phyloP scores from a whole-genome alignment of 37 sponge, comb jelly and placozoan genomes.

The Crambe crambe region DNA sequence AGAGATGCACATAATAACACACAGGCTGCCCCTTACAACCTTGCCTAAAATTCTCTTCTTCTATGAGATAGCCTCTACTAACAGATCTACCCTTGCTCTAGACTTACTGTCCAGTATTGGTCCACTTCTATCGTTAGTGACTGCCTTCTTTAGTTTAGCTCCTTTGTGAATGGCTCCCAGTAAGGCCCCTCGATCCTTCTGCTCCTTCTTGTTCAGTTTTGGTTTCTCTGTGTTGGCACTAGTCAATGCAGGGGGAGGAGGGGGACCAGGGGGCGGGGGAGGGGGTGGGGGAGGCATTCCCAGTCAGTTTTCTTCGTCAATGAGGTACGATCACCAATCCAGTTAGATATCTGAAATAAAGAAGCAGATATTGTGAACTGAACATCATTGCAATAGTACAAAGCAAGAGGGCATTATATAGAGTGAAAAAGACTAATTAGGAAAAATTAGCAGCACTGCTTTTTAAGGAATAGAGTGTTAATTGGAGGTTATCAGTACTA shows the following conservation, averaged over 20 bases:
- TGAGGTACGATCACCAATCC: neutral
- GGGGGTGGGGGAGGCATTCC: slow-evolving; percentile 76
- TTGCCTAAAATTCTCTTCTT: too few species aligned
- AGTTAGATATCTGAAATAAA: neutral
- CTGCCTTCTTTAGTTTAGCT: slow-evolving; percentile 76
- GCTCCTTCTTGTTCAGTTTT: slow-evolving; percentile 62
- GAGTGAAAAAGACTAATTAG: too few species aligned
- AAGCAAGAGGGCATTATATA: too few species aligned
- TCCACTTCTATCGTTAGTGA: slow-evolving; percentile 79
- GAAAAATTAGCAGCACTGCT: too few species aligned
- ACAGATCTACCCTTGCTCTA: too few species aligned
- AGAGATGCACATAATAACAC: too few species aligned
- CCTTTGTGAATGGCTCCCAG: slow-evolving; percentile 80
- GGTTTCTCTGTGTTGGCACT: slow-evolving; percentile 74
- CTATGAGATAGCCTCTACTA: too few species aligned
- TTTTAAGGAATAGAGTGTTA: too few species aligned
- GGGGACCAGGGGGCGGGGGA: slow-evolving; percentile 76
- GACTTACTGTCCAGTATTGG: slow-evolving; percentile 56
- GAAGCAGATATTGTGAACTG: neutral
- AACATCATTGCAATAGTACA: too few species aligned
- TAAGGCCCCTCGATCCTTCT: slow-evolving; percentile 68
- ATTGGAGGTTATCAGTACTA: too few species aligned
- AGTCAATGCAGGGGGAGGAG: slow-evolving; percentile 51
- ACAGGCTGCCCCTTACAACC: too few species aligned
- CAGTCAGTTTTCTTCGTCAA: too few species aligned